A percentile compares a stretch with the other conserved stretches of the same genome.
Conservation (phyloP, 2,888 invertebrate species). For the Scaptomyza polygonia region DNA sequence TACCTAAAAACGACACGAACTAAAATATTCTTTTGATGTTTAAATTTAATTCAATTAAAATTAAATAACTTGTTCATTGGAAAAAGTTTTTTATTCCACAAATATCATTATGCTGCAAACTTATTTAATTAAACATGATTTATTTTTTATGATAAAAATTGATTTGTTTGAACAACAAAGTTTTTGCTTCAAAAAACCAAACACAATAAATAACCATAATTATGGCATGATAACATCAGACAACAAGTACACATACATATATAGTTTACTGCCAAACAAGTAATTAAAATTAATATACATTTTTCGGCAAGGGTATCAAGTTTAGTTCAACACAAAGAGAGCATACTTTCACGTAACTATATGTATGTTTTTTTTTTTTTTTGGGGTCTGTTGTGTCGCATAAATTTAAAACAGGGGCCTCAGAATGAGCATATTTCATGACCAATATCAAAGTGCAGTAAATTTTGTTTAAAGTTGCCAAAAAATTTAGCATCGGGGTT, state of each 20-base stretch:
- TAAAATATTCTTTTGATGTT: not conserved
- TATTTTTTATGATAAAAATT: not conserved
- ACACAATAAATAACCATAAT: not conserved
- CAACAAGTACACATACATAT: too few relatives aligned
- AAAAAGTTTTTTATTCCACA: not conserved
- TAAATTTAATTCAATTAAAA: not conserved
- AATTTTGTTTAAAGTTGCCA: conserved; percentile 72
- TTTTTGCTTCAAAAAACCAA: not conserved
- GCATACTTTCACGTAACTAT: not conserved
- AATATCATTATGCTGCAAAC: not conserved
- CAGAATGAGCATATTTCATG: conserved; percentile 69
- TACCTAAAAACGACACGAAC: not conserved
- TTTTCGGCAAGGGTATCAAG: not conserved
- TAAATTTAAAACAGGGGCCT: conserved; percentile 63
- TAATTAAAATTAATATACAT: not conserved
- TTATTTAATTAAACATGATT: conserved; percentile 1
- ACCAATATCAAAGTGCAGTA: conserved; percentile 72
- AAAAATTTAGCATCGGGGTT: conserved; percentile 41
- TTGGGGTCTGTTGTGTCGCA: conserved; percentile 30
- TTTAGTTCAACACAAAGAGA: not conserved
- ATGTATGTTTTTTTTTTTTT: conserved; percentile 14
- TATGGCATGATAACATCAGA: not conserved
- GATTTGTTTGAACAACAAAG: not conserved
- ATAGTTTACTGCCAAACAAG: not conserved
- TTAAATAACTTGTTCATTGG: not conserved